Evolutionary conservation across 2,888 invertebrate genomes (phyloP).

Genomic region (Diarsia mendica): DNA sequence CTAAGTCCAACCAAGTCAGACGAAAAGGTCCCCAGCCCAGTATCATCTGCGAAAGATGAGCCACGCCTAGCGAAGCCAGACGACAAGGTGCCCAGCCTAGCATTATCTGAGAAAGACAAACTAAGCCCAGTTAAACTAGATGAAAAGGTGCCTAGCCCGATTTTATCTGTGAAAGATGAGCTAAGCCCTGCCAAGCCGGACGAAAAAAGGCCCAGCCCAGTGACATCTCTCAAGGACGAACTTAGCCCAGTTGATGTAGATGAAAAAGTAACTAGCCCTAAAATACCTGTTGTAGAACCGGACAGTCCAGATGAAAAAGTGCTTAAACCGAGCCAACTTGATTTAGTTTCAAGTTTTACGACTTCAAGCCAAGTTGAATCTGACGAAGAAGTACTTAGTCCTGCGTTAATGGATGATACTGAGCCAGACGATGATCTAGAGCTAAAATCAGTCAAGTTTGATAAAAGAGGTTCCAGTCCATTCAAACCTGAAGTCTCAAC

Average conservation of each 20-base stretch:
- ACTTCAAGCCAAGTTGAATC: constrained; percentile 48
- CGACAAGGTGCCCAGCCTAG: not conserved
- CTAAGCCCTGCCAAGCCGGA: not conserved
- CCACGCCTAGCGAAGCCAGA: constrained; percentile 17
- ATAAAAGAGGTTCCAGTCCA: not conserved
- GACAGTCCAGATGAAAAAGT: not conserved
- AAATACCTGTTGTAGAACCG: not conserved
- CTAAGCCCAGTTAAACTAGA: not conserved
- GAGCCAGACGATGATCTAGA: not conserved
- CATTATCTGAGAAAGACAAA: not conserved
- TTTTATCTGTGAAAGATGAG: not conserved
- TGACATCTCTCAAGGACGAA: not conserved
- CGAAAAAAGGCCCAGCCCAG: not conserved
- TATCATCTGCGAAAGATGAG: rapidly evolving
- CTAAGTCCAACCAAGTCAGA: not conserved
- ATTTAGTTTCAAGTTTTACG: constrained; percentile 33
- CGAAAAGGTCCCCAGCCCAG: not conserved
- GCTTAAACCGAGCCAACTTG: constrained; percentile 26
- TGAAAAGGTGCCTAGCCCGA: not conserved
- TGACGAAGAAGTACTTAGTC: constrained; percentile 43
- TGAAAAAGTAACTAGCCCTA: not conserved
- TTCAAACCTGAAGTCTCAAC: not conserved
- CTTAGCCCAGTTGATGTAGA: not conserved
- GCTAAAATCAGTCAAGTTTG: not conserved
- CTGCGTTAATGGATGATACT: constrained; percentile 33